A percentile compares a stretch with the other conserved stretches of the same genome.
Conservation (phyloP, 2,113 vertebrate genomes). For the Sinocyclocheilus anophthalmus region DNA sequence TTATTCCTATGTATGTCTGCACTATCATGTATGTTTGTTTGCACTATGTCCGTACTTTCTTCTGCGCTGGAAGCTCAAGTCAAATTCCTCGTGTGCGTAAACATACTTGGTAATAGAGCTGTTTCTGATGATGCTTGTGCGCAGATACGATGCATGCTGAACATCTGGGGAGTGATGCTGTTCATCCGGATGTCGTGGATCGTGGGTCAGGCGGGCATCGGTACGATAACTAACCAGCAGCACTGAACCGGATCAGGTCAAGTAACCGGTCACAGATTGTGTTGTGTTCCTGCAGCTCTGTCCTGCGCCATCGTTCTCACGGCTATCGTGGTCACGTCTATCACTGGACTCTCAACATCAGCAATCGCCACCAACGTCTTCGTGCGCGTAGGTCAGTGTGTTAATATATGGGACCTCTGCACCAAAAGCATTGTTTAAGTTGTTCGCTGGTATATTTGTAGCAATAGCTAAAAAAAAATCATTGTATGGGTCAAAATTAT, state of each 20-base stretch:
- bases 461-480: no score
- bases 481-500: no score
- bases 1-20: no score
- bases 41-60: no score
- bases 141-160: constrained; percentile 96
- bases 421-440: no score
- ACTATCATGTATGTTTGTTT: no score
- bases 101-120: no score
- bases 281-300: constrained; percentile 75
- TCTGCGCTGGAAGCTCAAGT: no score
- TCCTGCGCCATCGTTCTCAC: constrained; percentile 87
- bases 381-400: constrained; percentile 88
- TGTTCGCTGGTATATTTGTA: no score
- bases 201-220: constrained; percentile 95
- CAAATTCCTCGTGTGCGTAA: no score
- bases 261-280: neutral
- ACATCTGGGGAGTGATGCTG: constrained; percentile 99
- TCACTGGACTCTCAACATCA: constrained; percentile 95
- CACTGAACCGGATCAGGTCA: neutral
- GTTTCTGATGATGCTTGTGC: neutral
- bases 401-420: no score
- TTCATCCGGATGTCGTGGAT: constrained; percentile 98
- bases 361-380: constrained; percentile 98
- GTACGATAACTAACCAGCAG: constrained; percentile 64
- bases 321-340: constrained; percentile 94